Evolutionary conservation across 2,797 vertebrate species (phyloP).

Genomic region (Anabas testudineus): DNA sequence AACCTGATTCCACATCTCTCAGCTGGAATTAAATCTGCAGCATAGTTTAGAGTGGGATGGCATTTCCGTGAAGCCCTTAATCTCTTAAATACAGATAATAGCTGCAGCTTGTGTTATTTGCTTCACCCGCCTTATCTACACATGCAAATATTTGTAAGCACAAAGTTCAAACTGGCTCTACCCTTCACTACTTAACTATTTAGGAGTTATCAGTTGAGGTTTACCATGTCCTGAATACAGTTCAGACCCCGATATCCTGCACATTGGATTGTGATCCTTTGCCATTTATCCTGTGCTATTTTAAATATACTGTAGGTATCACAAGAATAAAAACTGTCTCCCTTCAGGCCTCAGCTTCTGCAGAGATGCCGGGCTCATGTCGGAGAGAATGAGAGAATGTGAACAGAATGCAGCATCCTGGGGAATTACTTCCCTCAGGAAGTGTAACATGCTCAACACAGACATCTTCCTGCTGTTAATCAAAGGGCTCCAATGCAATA

Average conservation of each 20-base stretch:
- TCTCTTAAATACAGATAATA: constrained; percentile 16
- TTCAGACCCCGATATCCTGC: background rate
- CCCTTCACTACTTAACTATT: constrained; percentile 4
- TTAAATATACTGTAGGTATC: constrained; percentile 17
- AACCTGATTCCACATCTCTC: constrained; percentile 15
- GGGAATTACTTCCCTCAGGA: constrained; percentile 21
- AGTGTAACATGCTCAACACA: constrained; percentile 8
- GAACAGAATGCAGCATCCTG: constrained; percentile 25
- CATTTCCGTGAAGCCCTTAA: constrained; percentile 26
- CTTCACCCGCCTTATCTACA: constrained; percentile 5
- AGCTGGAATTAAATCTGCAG: constrained; percentile 25
- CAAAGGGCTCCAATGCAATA: background rate
- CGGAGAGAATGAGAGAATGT: background rate
- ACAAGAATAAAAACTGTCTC: constrained; percentile 18
- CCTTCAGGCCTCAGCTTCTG: constrained; percentile 29
- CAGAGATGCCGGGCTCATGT: constrained; percentile 25
- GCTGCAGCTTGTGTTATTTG: background rate
- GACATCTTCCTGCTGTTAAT: constrained; percentile 7
- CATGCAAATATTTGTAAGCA: constrained; percentile 8
- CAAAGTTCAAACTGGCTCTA: background rate
- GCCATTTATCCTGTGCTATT: constrained; percentile 26
- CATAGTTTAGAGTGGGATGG: constrained; percentile 5
- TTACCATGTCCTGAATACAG: background rate
- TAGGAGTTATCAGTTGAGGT: background rate
- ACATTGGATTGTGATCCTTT: constrained; percentile 37